These are phyloP conservation scores for Amphibalanus amphitrite DNA, from an alignment of 1,140 invertebrate species.

Conservation along the genomic window DNA sequence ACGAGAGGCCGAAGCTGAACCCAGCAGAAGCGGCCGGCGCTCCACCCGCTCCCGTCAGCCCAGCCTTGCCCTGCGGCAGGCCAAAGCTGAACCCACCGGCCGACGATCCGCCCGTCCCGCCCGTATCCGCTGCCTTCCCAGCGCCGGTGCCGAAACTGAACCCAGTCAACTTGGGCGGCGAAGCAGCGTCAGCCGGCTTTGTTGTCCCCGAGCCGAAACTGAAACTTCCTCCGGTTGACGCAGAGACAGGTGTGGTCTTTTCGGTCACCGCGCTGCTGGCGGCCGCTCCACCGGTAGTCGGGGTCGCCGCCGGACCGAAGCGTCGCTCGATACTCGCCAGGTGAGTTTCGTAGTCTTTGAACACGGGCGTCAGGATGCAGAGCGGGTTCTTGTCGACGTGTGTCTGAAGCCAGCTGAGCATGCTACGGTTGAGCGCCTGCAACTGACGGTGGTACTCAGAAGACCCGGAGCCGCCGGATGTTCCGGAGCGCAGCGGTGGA, in stretches of 20 bases:
- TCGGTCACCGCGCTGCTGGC: too few species aligned
- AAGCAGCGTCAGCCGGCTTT: background rate
- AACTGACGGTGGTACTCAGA: conserved; percentile 25
- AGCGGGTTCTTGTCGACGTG: conserved; percentile 66
- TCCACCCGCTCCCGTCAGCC: conserved; percentile 13
- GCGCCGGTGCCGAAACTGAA: conserved; percentile 1
- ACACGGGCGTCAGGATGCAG: conserved; percentile 72
- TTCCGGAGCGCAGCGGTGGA: conserved; percentile 17
- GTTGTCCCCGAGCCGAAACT: conserved; percentile 1
- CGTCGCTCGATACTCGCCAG: conserved; percentile 21
- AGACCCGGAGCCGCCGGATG: conserved; percentile 34
- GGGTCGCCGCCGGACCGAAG: conserved; percentile 6
- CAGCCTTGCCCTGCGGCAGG: conserved; percentile 6
- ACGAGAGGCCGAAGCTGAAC: conserved; percentile 15
- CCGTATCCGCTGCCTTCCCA: background rate
- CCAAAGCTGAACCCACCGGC: conserved; percentile 11
- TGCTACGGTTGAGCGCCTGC: conserved; percentile 61
- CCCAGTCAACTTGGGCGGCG: background rate
- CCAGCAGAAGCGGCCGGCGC: conserved; percentile 5
- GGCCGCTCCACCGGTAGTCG: too few species aligned
- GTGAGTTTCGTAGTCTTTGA: conserved; percentile 65
- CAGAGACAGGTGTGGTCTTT: background rate
- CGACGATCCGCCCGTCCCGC: conserved; percentile 4
- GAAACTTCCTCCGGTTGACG: background rate
- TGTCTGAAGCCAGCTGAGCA: conserved; percentile 68